Conservation (phyloP, 2,113 vertebrate species). For the Triplophysa siluroides region DNA sequence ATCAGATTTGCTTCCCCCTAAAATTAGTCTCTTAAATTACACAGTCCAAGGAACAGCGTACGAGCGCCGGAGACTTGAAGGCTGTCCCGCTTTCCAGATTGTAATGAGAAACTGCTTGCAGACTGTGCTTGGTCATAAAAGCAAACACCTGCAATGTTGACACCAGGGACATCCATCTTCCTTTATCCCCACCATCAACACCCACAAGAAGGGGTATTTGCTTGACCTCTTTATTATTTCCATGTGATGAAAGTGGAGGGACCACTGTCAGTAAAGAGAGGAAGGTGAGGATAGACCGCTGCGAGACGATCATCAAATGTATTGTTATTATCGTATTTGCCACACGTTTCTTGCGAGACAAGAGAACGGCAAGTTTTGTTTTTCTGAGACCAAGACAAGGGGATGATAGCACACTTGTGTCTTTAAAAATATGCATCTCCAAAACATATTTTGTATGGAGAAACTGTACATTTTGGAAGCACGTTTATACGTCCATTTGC, state of each 20-base stretch:
- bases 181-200: slow-evolving; percentile 68
- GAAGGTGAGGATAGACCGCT: slow-evolving; percentile 35
- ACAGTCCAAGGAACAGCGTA: slow-evolving; percentile 69
- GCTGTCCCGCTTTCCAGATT: slow-evolving; percentile 65
- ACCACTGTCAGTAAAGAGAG: slow-evolving; percentile 48
- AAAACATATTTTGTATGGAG: too few relatives aligned
- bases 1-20: slow-evolving; percentile 71
- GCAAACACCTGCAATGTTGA: slow-evolving; percentile 77
- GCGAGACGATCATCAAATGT: neutral
- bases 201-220: slow-evolving; percentile 65
- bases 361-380: neutral
- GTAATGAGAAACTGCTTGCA: slow-evolving; percentile 74
- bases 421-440: too few relatives aligned
- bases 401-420: neutral
- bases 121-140: slow-evolving; percentile 65
- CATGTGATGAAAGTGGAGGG: slow-evolving; percentile 63
- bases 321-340: neutral
- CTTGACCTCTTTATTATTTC: slow-evolving; percentile 64
- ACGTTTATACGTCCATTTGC: neutral
- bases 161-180: slow-evolving; percentile 70
- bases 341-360: neutral
- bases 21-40: slow-evolving; percentile 77
- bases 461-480: too few relatives aligned
- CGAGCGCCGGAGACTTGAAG: slow-evolving; percentile 67
- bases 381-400: neutral